These are phyloP conservation scores for Sciaenops ocellatus DNA, from an alignment of 2,797 vertebrate species.

Conservation along the genomic window DNA sequence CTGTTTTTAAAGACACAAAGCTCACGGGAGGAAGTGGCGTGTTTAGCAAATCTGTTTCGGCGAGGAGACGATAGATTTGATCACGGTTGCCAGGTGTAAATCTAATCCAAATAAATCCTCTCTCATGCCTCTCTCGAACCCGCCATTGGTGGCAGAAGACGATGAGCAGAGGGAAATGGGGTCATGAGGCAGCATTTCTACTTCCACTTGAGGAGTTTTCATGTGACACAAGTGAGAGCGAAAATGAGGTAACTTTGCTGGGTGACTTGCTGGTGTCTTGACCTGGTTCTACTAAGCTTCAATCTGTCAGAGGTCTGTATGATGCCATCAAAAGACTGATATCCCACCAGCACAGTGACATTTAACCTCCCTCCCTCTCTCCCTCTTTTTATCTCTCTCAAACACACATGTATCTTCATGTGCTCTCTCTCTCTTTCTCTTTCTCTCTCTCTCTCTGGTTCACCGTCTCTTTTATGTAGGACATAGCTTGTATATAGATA, in stretches of 20 bases:
- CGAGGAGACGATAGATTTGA: slow-evolving; percentile 19
- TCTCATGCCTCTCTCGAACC: background rate
- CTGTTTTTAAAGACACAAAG: slow-evolving; percentile 35
- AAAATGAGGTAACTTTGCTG: slow-evolving; percentile 60
- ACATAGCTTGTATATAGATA: slow-evolving; percentile 86
- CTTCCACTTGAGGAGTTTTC: slow-evolving; percentile 30
- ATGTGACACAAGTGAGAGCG: slow-evolving; percentile 35
- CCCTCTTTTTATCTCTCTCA: slow-evolving; percentile 52
- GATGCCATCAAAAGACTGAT: slow-evolving; percentile 60
- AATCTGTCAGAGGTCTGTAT: slow-evolving; percentile 42
- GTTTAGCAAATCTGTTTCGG: slow-evolving; percentile 44
- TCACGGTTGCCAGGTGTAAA: slow-evolving; percentile 40
- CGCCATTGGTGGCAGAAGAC: background rate
- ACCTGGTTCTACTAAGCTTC: slow-evolving; percentile 61
- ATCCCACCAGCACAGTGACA: slow-evolving; percentile 64
- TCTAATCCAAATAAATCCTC: slow-evolving; percentile 42
- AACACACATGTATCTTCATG: slow-evolving; percentile 58
- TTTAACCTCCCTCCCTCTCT: slow-evolving; percentile 58
- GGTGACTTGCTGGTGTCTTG: slow-evolving; percentile 51
- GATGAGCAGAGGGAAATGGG: slow-evolving; percentile 16
- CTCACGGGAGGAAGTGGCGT: slow-evolving; percentile 23
- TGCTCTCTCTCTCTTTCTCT: slow-evolving; percentile 30
- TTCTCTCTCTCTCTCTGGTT: slow-evolving; percentile 54
- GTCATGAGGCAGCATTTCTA: slow-evolving; percentile 52
- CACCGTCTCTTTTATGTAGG: slow-evolving; percentile 84